Evolutionary conservation across 2,797 vertebrate species (phyloP).

Genomic region (Philypnodon macrostomus): DNA sequence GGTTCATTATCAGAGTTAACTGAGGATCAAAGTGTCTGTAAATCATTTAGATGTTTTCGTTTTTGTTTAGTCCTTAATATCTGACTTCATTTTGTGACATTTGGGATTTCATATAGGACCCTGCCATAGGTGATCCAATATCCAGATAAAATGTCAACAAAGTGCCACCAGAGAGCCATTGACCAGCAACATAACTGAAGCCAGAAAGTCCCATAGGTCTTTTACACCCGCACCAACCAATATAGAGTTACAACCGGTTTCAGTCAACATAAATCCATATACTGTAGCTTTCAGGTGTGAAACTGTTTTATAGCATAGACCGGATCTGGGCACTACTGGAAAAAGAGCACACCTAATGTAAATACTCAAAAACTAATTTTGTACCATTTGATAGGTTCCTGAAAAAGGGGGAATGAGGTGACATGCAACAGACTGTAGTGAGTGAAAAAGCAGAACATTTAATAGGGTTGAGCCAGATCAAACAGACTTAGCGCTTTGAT

Average conservation of each 20-base stretch:
- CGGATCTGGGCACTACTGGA: constrained; percentile 21
- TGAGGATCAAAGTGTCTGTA: no score
- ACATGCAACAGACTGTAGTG: constrained; percentile 13
- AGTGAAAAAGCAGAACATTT: constrained; percentile 22
- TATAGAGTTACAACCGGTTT: constrained; percentile 1
- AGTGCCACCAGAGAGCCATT: constrained; percentile 37
- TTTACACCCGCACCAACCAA: neutral
- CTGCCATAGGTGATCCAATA: constrained; percentile 41
- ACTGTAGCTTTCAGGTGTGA: no score
- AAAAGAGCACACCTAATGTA: constrained; percentile 23
- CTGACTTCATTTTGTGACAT: no score
- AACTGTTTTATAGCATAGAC: constrained; percentile 22
- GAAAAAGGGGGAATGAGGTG: constrained; percentile 13
- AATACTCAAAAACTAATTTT: constrained; percentile 24
- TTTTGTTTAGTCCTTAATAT: no score
- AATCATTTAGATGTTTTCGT: no score
- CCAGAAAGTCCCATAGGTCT: constrained; percentile 40
- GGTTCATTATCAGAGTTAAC: constrained; percentile 42
- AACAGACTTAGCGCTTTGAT: constrained; percentile 1
- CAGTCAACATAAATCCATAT: constrained; percentile 5
- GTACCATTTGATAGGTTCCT: constrained; percentile 19
- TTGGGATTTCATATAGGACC: no score
- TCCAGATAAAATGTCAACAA: constrained; percentile 51
- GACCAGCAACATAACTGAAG: no score
- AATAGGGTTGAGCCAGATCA: neutral